Evolutionary conservation across 2,113 vertebrate genomes (phyloP).

Genomic region (Odontophorus gujanensis): DNA sequence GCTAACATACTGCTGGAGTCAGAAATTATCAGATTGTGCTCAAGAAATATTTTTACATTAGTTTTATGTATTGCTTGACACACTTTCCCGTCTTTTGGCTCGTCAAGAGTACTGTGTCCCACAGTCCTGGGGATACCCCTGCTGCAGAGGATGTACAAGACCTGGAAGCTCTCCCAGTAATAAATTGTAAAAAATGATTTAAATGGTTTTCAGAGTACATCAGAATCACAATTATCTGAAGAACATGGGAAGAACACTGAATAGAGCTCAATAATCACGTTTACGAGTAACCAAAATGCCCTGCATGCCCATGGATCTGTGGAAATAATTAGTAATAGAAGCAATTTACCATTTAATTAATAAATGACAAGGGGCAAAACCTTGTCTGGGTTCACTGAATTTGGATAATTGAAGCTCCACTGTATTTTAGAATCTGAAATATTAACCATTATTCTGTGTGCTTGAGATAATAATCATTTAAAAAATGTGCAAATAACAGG

Average conservation of each 20-base stretch:
- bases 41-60: conserved; percentile 40
- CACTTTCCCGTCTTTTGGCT: conserved; percentile 10
- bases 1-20: neutral
- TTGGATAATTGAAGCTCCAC: conserved; percentile 67
- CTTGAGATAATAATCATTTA: conserved; percentile 15
- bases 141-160: neutral
- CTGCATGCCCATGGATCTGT: conserved; percentile 60
- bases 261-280: conserved; percentile 13
- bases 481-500: conserved; percentile 22
- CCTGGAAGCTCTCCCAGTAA: conserved; percentile 27
- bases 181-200: conserved; percentile 17
- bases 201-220: conserved; percentile 32
- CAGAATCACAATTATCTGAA: conserved; percentile 53
- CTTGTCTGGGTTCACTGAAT: conserved; percentile 70
- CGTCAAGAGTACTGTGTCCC: conserved; percentile 1
- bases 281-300: conserved; percentile 63
- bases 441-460: conserved; percentile 60
- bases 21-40: conserved; percentile 1
- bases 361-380: conserved; percentile 68
- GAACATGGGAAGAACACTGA: conserved; percentile 48
- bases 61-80: neutral
- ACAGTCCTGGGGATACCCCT: neutral
- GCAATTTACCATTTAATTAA: conserved; percentile 75
- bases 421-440: conserved; percentile 69
- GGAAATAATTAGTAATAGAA: conserved; percentile 72